Evolutionary conservation across 2,113 vertebrate species (phyloP), one percentile per base, ranked within the genome.

Genomic region (Brachyhypopomus occidentalis): DNA sequence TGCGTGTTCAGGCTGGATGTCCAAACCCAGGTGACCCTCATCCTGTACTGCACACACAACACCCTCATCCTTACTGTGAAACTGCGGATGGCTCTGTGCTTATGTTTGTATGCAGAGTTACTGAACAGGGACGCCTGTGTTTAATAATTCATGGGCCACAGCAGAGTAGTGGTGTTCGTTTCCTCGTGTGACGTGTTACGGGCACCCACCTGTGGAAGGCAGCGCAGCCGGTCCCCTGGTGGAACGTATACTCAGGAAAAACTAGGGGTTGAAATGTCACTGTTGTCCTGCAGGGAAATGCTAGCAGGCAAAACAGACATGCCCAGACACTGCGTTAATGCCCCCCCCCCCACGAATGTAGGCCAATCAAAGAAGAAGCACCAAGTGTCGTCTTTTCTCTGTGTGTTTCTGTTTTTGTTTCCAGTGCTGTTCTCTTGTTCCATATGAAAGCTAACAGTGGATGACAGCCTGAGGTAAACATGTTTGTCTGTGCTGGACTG

Each of bases 191-290:
- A 27, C 1, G 30, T 74, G 67, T 9, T 62, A 67, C 38, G 41
- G 77, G 34, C 83, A 72, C 78, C 86, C 75, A 86, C 72, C 77
- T 84, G 79, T 83, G 25, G 82, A 85, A 82, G 38, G 36, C 22
- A 38, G 22, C 12, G 8, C 45, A 14, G 12, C 12, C 45, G 12
- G 11, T 38, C 12, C 7, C 30, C 20, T n/a, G 5, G 16, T 55
- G 8, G 38, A 75, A 55, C 20, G 36, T 30, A 52, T n/a, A 71
- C 55, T 19, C 27, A 38, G 41, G 8, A 55, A 55, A 27, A 67
- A 23, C 30, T 5, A 48, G 8, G 41, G 59, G 22, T 64, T 74
- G 41, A n/a, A 78, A 82, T 80, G 83, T 81, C 72, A 72, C 48
- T 80, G 69, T 67, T 82, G 73, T 67, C 62, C 80, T 76, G 52